These are phyloP conservation scores for Rhagoletis zephyria DNA, from an alignment of 1,140 invertebrate species.

Conservation along the genomic window DNA sequence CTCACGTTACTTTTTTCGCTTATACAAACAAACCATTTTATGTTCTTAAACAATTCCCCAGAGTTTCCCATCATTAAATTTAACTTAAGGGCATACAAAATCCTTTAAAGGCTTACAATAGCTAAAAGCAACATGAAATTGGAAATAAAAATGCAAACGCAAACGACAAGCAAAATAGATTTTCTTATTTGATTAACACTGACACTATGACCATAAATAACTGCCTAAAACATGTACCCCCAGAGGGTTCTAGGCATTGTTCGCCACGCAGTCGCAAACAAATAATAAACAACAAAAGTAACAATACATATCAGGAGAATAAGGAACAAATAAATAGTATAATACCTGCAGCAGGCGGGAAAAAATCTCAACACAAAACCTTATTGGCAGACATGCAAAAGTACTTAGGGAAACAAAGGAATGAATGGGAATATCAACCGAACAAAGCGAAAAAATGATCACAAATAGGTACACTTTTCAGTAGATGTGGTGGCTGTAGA, in stretches of 20 bases:
- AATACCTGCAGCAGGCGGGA: background rate
- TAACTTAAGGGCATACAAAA: conserved; percentile 17
- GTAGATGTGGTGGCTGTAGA: background rate
- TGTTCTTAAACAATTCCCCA: background rate
- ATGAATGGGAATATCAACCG: background rate
- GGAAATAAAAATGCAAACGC: conserved; percentile 19
- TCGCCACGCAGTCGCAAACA: background rate
- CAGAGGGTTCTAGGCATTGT: conserved; percentile 55
- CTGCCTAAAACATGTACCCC: conserved; percentile 70
- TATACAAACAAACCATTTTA: background rate
- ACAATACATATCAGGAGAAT: background rate
- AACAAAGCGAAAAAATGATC: background rate
- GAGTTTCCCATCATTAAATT: conserved; percentile 46
- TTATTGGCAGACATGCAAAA: conserved; percentile 42
- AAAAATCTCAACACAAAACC: background rate
- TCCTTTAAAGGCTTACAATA: conserved; percentile 5
- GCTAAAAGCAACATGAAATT: background rate
- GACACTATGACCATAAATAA: conserved; percentile 73
- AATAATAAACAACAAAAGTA: background rate
- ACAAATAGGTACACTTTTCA: background rate
- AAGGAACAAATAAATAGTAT: background rate
- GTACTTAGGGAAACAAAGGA: conserved; percentile 39
- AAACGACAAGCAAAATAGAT: conserved; percentile 38
- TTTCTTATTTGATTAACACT: conserved; percentile 68
- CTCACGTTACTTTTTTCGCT: background rate